These are phyloP conservation scores for Hypocryptadius cinnamomeus DNA, from an alignment of 2,113 vertebrate species.

Conservation along the genomic window DNA sequence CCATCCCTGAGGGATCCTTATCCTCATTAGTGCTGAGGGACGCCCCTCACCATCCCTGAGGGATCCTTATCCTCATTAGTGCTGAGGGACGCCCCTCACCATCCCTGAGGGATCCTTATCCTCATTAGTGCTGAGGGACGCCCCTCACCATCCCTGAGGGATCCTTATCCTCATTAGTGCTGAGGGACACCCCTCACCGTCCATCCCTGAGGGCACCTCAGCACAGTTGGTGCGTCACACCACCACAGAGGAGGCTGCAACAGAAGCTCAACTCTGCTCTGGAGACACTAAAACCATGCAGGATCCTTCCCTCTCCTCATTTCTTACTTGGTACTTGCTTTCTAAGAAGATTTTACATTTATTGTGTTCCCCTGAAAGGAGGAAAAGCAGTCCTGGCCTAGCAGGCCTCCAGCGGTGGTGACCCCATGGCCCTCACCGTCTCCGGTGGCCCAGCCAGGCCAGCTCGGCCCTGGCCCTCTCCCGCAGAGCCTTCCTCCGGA, in stretches of 20 bases:
- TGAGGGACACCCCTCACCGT: neutral
- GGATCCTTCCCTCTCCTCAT: neutral
- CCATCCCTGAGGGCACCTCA: accelerated
- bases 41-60: accelerated
- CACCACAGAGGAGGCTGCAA: neutral
- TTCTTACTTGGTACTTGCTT: neutral
- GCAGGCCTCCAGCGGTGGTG: neutral
- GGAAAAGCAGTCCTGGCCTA: accelerated
- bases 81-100: too few species aligned
- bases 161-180: neutral
- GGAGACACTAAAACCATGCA: neutral
- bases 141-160: neutral
- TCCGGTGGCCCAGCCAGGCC: constrained; percentile 49
- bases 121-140: neutral
- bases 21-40: neutral
- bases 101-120: accelerated
- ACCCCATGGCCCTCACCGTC: constrained; percentile 18
- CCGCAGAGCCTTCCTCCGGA: constrained; percentile 41
- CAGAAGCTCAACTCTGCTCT: accelerated
- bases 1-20: neutral
- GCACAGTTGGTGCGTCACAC: neutral
- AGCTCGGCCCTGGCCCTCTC: constrained; percentile 56
- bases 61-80: accelerated
- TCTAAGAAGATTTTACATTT: neutral
- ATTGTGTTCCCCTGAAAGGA: neutral